Evolutionary conservation across 2,888 invertebrate genomes (phyloP).

Genomic region (Agrochola lychnidis): DNA sequence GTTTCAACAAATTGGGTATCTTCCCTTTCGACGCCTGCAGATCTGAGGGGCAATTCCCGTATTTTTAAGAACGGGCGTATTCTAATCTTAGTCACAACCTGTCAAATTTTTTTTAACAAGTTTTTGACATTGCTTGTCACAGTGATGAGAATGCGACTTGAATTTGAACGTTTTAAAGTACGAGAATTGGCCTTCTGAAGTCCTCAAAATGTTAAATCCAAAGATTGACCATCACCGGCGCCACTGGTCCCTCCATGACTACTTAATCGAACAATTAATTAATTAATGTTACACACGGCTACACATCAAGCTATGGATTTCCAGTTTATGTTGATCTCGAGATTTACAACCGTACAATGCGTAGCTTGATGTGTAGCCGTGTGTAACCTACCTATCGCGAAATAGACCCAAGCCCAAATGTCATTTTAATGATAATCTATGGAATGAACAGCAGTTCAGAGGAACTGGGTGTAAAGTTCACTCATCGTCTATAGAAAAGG

Average conservation of each 20-base stretch:
- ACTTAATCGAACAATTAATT: neutral
- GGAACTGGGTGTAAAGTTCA: too few relatives aligned
- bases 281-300: neutral
- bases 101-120: too few relatives aligned
- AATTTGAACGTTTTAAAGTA: neutral
- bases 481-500: too few relatives aligned
- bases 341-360: too few relatives aligned
- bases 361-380: too few relatives aligned
- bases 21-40: neutral
- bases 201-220: neutral
- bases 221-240: neutral
- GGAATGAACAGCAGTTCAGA: neutral
- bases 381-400: neutral
- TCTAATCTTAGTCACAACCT: neutral
- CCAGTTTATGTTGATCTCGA: too few relatives aligned
- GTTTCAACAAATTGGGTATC: neutral
- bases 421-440: neutral
- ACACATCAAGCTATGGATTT: too few relatives aligned
- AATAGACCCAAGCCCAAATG: neutral
- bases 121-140: neutral
- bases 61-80: neutral
- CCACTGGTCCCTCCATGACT: neutral
- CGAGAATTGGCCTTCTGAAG: neutral
- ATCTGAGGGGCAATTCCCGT: too few relatives aligned
- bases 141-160: neutral